Percentiles rank a stretch among this genome's conserved stretches.
These are phyloP conservation scores for Clarias fuscus DNA, from an alignment of 2,797 vertebrate genomes.

Conservation along the genomic window DNA sequence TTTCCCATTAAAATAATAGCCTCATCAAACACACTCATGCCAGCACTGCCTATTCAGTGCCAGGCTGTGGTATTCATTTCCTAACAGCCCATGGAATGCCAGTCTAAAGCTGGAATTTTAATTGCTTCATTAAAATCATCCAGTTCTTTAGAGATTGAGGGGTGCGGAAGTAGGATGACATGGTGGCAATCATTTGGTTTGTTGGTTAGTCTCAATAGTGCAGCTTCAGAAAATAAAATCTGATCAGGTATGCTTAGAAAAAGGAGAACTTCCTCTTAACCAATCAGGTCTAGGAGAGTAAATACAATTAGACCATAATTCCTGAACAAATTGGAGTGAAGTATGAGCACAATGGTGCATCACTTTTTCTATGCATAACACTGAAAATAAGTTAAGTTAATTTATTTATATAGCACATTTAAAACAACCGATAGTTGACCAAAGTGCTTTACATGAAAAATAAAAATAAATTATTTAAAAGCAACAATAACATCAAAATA, in stretches of 20 bases:
- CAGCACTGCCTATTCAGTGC: slow-evolving; percentile 58
- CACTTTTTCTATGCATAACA: too few relatives aligned
- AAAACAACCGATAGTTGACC: too few relatives aligned
- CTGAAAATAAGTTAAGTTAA: too few relatives aligned
- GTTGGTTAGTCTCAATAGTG: slow-evolving; percentile 66
- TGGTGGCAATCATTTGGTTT: slow-evolving; percentile 63
- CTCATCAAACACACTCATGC: slow-evolving; percentile 68
- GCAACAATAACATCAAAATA: too few relatives aligned
- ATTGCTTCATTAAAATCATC: slow-evolving; percentile 70
- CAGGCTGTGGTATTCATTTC: slow-evolving; percentile 55
- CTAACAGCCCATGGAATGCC: slow-evolving; percentile 56
- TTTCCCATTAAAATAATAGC: slow-evolving; percentile 76
- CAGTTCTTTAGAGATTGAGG: slow-evolving; percentile 54
- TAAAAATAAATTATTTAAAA: too few relatives aligned
- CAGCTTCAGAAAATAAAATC: slow-evolving; percentile 62
- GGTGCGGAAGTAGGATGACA: slow-evolving; percentile 49
- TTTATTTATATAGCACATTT: too few relatives aligned
- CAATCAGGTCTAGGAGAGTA: slow-evolving; percentile 23
- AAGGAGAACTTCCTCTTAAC: slow-evolving; percentile 55
- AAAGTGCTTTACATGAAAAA: too few relatives aligned
- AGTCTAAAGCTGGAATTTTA: slow-evolving; percentile 71
- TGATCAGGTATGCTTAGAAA: slow-evolving; percentile 56
- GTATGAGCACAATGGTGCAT: too few relatives aligned
- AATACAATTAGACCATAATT: slow-evolving; percentile 28
- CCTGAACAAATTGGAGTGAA: too few relatives aligned